These are phyloP conservation scores for Drosophila basisetae DNA, from an alignment of 2,888 invertebrate genomes.

Conservation along the genomic window DNA sequence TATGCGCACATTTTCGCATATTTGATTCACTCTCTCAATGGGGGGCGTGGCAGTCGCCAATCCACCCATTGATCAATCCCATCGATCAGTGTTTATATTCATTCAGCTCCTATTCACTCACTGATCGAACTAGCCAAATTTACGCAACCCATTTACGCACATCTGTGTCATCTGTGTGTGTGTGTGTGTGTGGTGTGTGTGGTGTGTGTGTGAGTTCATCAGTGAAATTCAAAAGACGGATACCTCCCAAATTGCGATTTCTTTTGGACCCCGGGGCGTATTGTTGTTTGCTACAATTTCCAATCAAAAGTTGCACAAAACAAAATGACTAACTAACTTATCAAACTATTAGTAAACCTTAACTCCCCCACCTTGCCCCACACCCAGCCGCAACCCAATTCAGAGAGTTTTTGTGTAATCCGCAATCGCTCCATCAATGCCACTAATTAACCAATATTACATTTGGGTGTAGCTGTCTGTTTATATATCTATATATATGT, in stretches of 20 bases:
- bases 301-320: constrained; percentile 63
- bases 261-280: constrained; percentile 26
- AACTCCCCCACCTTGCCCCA: not conserved
- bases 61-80: constrained; percentile 35
- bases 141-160: constrained; percentile 18
- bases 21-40: constrained; percentile 59
- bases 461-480: not conserved
- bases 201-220: constrained; percentile 5
- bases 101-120: constrained; percentile 24
- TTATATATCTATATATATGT: not conserved
- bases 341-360: constrained; percentile 25
- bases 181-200: not conserved
- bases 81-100: constrained; percentile 46
- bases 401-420: not conserved
- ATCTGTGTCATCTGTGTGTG: not conserved
- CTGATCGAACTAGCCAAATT: constrained; percentile 45
- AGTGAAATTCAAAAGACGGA: constrained; percentile 12
- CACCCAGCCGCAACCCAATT: not conserved
- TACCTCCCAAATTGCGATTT: constrained; percentile 29
- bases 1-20: constrained; percentile 67
- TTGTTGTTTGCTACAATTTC: constrained; percentile 62
- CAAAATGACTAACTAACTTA: constrained; percentile 30
- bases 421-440: constrained; percentile 45
- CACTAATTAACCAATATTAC: constrained; percentile 41
- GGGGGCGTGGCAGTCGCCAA: constrained; percentile 35